A percentile compares a stretch with the other conserved stretches of the same genome.
Evolutionary conservation across 1,140 invertebrate genomes (phyloP).

Genomic region (Teleopsis dalmanni): DNA sequence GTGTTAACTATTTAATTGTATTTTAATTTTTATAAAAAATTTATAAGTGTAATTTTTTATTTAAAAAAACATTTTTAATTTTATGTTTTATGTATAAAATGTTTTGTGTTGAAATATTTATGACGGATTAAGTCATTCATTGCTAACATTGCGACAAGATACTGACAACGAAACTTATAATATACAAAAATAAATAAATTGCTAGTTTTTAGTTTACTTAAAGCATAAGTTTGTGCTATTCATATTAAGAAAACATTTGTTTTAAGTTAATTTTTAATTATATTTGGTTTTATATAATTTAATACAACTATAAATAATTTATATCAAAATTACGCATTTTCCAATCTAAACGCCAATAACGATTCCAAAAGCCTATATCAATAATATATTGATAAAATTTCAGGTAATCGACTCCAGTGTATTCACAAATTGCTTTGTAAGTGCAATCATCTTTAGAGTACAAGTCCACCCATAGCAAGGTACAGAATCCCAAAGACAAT

Average conservation of each 20-base stretch:
- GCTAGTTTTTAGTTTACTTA: not conserved
- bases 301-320: slow-evolving; percentile 49
- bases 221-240: not conserved
- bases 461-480: slow-evolving; percentile 67
- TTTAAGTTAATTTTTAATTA: not conserved
- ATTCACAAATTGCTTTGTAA: slow-evolving; percentile 65
- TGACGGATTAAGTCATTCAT: no score
- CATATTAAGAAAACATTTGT: not conserved
- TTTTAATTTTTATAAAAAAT: no score
- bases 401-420: slow-evolving; percentile 55
- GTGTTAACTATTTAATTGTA: no score
- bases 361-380: slow-evolving; percentile 69
- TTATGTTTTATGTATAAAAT: no score
- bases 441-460: slow-evolving; percentile 56
- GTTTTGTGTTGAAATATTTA: no score
- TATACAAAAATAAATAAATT: not conserved
- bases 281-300: not conserved
- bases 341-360: slow-evolving; percentile 62
- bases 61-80: no score
- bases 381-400: slow-evolving; percentile 59
- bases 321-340: slow-evolving; percentile 74
- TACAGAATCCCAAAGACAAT: slow-evolving; percentile 60
- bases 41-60: no score
- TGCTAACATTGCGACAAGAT: no score
- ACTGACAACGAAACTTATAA: not conserved